Evolutionary conservation across 2,888 invertebrate genomes (phyloP).

Genomic region (Lottia scabra): DNA sequence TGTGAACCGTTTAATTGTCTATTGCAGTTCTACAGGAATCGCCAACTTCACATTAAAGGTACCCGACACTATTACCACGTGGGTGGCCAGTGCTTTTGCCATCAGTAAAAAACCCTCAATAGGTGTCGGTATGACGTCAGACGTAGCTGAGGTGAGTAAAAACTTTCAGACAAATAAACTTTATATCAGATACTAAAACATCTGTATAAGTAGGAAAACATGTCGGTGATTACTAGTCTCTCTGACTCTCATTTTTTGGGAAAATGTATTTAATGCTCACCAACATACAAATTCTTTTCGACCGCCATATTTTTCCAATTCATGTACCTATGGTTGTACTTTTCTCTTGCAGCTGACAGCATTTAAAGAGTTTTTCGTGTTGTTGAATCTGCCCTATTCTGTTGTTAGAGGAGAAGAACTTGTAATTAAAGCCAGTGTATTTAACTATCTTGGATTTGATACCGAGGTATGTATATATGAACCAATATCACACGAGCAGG

Average conservation of each 20-base stretch:
- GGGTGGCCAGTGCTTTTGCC: slow-evolving; percentile 86
- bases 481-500: too few relatives aligned
- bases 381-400: slow-evolving; percentile 86
- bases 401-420: slow-evolving; percentile 90
- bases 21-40: background rate
- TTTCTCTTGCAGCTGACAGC: slow-evolving; percentile 75
- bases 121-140: slow-evolving; percentile 13
- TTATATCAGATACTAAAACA: too few relatives aligned
- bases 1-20: too few relatives aligned
- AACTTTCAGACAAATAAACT: too few relatives aligned
- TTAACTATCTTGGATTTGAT: slow-evolving; percentile 80
- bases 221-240: too few relatives aligned
- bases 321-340: too few relatives aligned
- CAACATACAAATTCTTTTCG: too few relatives aligned
- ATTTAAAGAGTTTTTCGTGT: slow-evolving; percentile 85
- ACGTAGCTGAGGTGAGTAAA: slow-evolving; percentile 5
- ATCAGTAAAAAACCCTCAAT: slow-evolving; percentile 69
- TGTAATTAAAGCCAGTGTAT: slow-evolving; percentile 85
- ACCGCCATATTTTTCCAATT: too few relatives aligned
- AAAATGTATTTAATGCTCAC: background rate
- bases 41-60: slow-evolving; percentile 65
- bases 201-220: too few relatives aligned
- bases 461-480: too few relatives aligned
- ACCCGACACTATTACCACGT: slow-evolving; percentile 85
- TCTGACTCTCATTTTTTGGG: too few relatives aligned